Evolutionary conservation across 2,888 invertebrate species (phyloP).

Genomic region (Drosophila acutilabella): DNA sequence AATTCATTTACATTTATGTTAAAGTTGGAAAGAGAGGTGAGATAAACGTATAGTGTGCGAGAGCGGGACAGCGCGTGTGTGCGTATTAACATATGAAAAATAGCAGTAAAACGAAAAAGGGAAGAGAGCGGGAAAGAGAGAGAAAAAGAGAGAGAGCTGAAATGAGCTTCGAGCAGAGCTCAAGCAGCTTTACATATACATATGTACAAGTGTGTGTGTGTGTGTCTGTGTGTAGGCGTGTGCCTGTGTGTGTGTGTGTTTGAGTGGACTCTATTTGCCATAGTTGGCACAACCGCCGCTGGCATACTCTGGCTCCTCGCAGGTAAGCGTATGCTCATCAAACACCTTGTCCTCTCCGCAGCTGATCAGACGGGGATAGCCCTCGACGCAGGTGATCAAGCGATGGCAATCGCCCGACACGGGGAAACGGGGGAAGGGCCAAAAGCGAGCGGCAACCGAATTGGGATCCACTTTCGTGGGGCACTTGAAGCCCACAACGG

Average conservation of each 20-base stretch:
- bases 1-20: background rate
- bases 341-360: slow-evolving; percentile 95
- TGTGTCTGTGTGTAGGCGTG: slow-evolving; percentile 9
- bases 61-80: slow-evolving; percentile 17
- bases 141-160: slow-evolving; percentile 11
- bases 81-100: slow-evolving; percentile 7
- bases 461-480: slow-evolving; percentile 93
- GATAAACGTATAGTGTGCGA: slow-evolving; percentile 27
- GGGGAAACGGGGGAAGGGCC: slow-evolving; percentile 96
- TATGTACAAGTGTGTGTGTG: slow-evolving; percentile 58
- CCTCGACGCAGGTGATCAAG: slow-evolving; percentile 95
- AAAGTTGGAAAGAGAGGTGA: too few relatives aligned
- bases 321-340: slow-evolving; percentile 92
- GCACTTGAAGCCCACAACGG: slow-evolving; percentile 96
- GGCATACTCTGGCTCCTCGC: slow-evolving; percentile 88
- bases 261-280: slow-evolving; percentile 71
- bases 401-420: slow-evolving; percentile 94
- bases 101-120: background rate
- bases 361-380: slow-evolving; percentile 93
- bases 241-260: background rate
- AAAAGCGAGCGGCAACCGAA: slow-evolving; percentile 93
- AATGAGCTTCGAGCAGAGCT: slow-evolving; percentile 43
- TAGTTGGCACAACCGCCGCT: slow-evolving; percentile 80
- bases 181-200: slow-evolving; percentile 58
- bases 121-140: slow-evolving; percentile 7